Percentiles rank a stretch among this genome's conserved stretches.
Evolutionary conservation across 2,113 vertebrate species (phyloP).

Genomic region (Suricata suricatta): DNA sequence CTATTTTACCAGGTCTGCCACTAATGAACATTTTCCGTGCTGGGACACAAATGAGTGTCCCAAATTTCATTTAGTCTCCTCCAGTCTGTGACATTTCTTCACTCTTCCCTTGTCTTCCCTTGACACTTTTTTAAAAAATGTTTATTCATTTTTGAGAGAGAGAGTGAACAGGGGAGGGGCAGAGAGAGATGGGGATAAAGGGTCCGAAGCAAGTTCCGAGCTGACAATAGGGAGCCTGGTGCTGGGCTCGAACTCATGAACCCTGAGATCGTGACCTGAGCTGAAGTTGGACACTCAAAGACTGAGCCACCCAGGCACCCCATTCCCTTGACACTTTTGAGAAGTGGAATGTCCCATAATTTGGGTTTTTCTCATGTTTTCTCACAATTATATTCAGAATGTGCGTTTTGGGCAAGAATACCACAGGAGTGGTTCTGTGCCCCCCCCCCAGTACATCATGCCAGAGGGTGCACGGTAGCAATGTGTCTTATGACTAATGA

Average conservation of each 20-base stretch:
- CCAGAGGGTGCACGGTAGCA: not conserved
- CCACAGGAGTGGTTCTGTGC: not conserved
- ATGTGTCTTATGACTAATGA: not conserved
- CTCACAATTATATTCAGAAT: not conserved
- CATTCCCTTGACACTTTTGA: conserved; percentile 30
- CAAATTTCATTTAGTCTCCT: conserved; percentile 35
- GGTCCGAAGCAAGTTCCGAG: too few relatives aligned
- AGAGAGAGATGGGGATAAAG: too few relatives aligned
- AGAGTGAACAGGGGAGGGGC: too few relatives aligned
- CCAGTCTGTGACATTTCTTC: not conserved
- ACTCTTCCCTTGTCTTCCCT: conserved; percentile 7
- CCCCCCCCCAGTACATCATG: not conserved
- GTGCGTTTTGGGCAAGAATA: not conserved
- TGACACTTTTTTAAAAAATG: not conserved
- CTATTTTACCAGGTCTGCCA: not conserved
- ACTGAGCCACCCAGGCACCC: too few relatives aligned
- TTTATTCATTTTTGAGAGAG: too few relatives aligned
- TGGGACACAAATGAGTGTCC: not conserved
- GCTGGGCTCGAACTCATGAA: too few relatives aligned
- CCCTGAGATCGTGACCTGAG: too few relatives aligned
- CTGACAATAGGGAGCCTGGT: too few relatives aligned
- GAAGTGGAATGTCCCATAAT: not conserved
- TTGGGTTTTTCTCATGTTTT: not conserved
- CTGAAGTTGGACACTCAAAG: too few relatives aligned
- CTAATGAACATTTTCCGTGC: conserved; percentile 16